phyloP scores from a whole-genome alignment of 2,888 invertebrate genomes.

The Troides oblongomaculatus region DNA sequence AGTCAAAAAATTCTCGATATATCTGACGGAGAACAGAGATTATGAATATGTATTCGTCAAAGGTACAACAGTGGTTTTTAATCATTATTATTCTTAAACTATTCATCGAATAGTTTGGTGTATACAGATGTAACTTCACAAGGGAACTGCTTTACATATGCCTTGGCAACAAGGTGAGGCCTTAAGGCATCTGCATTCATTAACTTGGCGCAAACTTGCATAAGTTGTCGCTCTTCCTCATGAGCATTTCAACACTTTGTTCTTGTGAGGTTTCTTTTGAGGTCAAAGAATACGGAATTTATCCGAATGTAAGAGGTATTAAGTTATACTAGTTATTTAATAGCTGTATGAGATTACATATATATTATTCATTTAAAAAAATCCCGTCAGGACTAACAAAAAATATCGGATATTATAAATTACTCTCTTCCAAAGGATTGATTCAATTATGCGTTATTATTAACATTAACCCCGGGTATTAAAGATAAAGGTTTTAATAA shows the following conservation, averaged over 20 bases:
- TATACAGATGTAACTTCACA: not conserved
- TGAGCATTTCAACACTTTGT: not conserved
- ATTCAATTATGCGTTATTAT: not conserved
- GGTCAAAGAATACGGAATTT: not conserved
- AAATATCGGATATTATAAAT: not conserved
- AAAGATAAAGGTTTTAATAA: too few species aligned
- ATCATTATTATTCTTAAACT: not conserved
- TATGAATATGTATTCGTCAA: too few species aligned
- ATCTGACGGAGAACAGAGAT: too few species aligned
- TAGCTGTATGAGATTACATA: not conserved
- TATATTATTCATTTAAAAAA: too few species aligned
- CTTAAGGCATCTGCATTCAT: conserved; percentile 15
- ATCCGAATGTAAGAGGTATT: too few species aligned
- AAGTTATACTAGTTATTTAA: not conserved
- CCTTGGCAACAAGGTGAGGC: conserved; percentile 1
- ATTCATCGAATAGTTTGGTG: not conserved
- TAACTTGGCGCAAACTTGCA: conserved; percentile 13
- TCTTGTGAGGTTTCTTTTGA: not conserved
- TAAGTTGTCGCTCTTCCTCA: conserved; percentile 1
- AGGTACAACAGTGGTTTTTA: not conserved
- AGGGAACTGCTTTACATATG: conserved; percentile 1
- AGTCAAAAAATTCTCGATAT: too few species aligned
- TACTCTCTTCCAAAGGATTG: not conserved
- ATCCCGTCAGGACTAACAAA: too few species aligned
- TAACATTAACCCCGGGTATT: not conserved